Conservation (phyloP, 2,113 vertebrate species). For the Apteryx mantelli region DNA sequence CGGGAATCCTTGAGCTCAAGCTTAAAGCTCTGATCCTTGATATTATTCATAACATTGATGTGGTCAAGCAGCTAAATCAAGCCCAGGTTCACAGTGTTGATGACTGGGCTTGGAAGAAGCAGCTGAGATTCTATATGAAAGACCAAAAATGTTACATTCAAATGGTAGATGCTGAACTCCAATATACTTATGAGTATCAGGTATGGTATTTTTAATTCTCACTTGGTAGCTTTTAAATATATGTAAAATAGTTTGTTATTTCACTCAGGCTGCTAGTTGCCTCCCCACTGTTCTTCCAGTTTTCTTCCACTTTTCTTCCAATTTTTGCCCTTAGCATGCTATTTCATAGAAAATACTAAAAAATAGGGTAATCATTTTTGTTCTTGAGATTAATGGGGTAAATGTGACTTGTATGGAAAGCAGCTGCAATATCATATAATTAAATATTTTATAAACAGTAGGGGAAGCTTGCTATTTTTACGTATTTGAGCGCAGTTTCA, state of each 20-base stretch:
- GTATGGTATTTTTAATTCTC: constrained; percentile 69
- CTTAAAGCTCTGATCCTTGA: constrained; percentile 96
- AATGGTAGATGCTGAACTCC: constrained; percentile 96
- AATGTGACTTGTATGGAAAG: not conserved
- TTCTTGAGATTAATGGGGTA: not conserved
- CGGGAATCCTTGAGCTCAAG: constrained; percentile 88
- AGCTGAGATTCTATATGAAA: constrained; percentile 93
- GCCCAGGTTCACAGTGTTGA: constrained; percentile 80
- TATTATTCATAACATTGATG: constrained; percentile 94
- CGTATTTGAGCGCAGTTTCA: not conserved
- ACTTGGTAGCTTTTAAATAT: not conserved
- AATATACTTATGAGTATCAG: constrained; percentile 98
- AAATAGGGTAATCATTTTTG: not conserved
- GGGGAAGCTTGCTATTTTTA: not conserved
- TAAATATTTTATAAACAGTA: not conserved
- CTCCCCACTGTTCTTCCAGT: not conserved
- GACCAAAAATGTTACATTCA: constrained; percentile 86
- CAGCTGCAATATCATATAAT: not conserved
- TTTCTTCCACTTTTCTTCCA: not conserved
- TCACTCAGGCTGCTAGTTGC: not conserved
- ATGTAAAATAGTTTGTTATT: not conserved
- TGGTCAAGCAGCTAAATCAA: constrained; percentile 88
- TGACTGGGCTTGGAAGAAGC: constrained; percentile 94
- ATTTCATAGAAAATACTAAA: not conserved
- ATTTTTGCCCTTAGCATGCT: not conserved